Evolutionary conservation across 53 echinoderm and acorn worm genomes (phyloP).

Genomic region (Luidia sarsii): DNA sequence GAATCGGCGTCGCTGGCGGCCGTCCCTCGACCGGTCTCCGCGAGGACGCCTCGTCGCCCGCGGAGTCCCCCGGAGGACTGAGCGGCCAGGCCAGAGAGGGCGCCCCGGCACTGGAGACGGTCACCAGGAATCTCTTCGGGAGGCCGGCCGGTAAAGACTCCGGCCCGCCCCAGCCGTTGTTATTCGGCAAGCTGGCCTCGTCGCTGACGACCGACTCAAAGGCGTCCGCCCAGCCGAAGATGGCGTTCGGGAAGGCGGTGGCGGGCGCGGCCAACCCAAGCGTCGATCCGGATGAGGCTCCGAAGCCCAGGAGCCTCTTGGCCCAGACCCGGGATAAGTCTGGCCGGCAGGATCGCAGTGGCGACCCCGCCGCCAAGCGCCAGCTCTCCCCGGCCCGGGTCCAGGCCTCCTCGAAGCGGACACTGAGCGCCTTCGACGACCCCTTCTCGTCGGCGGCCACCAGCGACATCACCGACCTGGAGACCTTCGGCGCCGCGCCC

Average conservation of each 20-base stretch:
- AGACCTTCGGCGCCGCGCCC: conserved; percentile 73
- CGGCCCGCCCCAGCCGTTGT: not conserved
- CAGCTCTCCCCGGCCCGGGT: conserved; percentile 55
- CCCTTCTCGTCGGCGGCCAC: conserved; percentile 29
- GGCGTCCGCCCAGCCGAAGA: not conserved
- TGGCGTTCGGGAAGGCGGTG: not conserved
- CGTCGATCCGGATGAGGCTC: not conserved
- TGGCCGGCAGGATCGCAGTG: not conserved
- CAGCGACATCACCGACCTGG: conserved; percentile 79
- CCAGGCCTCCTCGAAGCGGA: conserved; percentile 38
- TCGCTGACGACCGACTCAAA: not conserved
- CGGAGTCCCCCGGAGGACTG: conserved; percentile 9
- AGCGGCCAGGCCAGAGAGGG: not conserved
- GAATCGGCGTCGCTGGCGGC: no score
- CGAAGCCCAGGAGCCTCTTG: not conserved
- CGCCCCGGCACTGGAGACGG: conserved; percentile 21
- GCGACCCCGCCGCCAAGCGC: conserved; percentile 36
- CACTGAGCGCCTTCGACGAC: conserved; percentile 50
- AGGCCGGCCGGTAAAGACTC: not conserved
- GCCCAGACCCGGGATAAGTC: conserved; percentile 2
- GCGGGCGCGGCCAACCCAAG: not conserved
- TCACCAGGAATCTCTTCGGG: conserved; percentile 51
- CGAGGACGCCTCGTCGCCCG: no score
- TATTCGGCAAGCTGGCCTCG: not conserved
- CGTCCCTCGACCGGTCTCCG: no score